phyloP scores from a whole-genome alignment of 2,797 vertebrate species.

The Taenioides sp. region DNA sequence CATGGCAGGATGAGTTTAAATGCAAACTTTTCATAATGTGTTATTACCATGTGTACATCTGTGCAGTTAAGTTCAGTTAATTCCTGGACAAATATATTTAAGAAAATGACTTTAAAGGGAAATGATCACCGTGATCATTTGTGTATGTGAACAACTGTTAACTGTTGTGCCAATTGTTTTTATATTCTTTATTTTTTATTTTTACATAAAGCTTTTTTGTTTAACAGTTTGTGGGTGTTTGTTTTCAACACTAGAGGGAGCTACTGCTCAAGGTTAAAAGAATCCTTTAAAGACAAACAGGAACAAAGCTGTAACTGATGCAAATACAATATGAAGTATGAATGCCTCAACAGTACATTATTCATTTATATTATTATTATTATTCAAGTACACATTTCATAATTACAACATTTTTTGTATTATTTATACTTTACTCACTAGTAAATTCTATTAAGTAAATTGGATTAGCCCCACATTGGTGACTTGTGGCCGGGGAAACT shows the following conservation, averaged over 20 bases:
- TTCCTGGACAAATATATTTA: background rate
- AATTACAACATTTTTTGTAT: too few relatives aligned
- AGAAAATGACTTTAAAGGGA: background rate
- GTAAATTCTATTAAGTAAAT: background rate
- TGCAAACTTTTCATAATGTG: background rate
- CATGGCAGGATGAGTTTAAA: background rate
- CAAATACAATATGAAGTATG: background rate
- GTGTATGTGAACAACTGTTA: background rate
- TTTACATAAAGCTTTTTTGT: background rate
- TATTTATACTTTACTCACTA: too few relatives aligned
- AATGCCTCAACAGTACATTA: too few relatives aligned
- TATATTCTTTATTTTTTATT: background rate
- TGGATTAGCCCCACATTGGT: background rate
- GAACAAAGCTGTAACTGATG: background rate
- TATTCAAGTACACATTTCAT: too few relatives aligned
- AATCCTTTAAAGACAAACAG: background rate
- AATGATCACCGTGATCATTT: background rate
- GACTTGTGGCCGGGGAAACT: too few relatives aligned
- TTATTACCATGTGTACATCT: background rate
- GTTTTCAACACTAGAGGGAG: slow-evolving; percentile 8
- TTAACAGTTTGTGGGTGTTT: background rate
- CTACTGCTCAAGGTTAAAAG: background rate
- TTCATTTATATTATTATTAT: too few relatives aligned
- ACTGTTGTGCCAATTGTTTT: background rate
- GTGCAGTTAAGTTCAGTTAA: background rate